A percentile compares a stretch with the other conserved stretches of the same genome.
phyloP scores from a whole-genome alignment of 2,888 invertebrate genomes.

The Mycalesis mineus region DNA sequence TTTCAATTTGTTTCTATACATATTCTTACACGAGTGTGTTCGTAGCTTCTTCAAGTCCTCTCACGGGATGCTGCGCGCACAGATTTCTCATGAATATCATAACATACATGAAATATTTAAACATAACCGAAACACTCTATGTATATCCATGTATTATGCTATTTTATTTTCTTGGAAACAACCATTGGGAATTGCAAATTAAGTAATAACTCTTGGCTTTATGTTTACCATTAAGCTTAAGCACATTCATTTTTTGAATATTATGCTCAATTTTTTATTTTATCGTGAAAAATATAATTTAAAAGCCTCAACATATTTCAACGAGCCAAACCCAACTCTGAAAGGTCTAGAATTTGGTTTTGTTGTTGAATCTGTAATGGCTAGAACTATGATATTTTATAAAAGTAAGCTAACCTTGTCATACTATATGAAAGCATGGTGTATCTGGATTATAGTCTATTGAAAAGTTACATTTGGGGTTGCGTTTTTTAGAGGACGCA shows the following conservation, averaged over 20 bases:
- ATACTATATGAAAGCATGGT: too few species aligned
- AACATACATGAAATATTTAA: slow-evolving; percentile 25
- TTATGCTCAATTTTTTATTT: too few species aligned
- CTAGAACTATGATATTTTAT: too few species aligned
- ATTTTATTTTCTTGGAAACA: slow-evolving; percentile 16
- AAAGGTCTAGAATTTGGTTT: too few species aligned
- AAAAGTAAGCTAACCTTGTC: too few species aligned
- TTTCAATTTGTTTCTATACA: slow-evolving; percentile 10
- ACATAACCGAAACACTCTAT: slow-evolving; percentile 20
- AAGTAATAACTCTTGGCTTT: neutral
- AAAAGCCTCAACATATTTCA: too few species aligned
- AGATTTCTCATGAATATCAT: slow-evolving; percentile 31
- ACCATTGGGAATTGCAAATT: slow-evolving; percentile 16
- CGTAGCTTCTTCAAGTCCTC: slow-evolving; percentile 13
- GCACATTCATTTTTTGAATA: neutral
- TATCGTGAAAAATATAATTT: too few species aligned
- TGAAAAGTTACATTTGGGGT: too few species aligned
- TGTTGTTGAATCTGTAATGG: too few species aligned
- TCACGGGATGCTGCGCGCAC: slow-evolving; percentile 23
- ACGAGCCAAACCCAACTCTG: too few species aligned
- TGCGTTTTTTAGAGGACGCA: too few species aligned
- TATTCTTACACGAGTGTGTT: slow-evolving; percentile 12
- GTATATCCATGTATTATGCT: neutral
- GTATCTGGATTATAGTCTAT: too few species aligned
- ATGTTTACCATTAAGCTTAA: neutral